Conservation (phyloP, 92 coral and sea anemone species). For the Zoanthus gigantus region DNA sequence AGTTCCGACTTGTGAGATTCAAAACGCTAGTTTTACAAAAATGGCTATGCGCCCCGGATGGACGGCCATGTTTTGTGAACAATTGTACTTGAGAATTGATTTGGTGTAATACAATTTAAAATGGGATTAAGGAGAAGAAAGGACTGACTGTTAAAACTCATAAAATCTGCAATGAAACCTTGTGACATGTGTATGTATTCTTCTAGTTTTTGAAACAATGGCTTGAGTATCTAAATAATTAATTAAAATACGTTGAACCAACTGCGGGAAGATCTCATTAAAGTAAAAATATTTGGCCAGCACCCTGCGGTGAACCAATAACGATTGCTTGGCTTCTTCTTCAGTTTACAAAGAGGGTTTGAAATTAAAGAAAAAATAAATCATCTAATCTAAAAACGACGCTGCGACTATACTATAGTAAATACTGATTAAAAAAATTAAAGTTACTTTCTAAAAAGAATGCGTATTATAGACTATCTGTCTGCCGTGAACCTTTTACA, state of each 20-base stretch:
- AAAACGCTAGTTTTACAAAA: not conserved
- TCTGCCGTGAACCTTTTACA: slow-evolving; percentile 10
- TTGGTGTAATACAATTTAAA: not conserved
- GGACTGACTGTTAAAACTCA: not conserved
- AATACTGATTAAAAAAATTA: not conserved
- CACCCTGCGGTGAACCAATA: slow-evolving; percentile 38
- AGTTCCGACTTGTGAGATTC: slow-evolving; percentile 14
- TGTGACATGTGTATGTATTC: slow-evolving; percentile 34
- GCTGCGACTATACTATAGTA: not conserved
- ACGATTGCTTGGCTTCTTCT: slow-evolving; percentile 5
- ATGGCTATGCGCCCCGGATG: not conserved
- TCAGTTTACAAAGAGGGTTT: not conserved
- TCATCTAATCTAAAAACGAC: not conserved
- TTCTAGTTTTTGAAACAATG: slow-evolving; percentile 32
- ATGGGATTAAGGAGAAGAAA: slow-evolving; percentile 20
- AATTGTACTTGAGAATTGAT: not conserved
- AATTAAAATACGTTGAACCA: slow-evolving; percentile 36
- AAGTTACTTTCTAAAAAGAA: not conserved
- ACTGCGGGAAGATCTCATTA: slow-evolving; percentile 43
- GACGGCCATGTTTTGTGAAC: not conserved
- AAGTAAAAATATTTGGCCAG: slow-evolving; percentile 35
- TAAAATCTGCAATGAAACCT: slow-evolving; percentile 4
- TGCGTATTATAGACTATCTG: not conserved
- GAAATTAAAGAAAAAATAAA: slow-evolving; percentile 5
- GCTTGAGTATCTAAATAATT: slow-evolving; percentile 44